Evolutionary conservation across 2,113 vertebrate genomes (phyloP), one percentile per base, ranked within the genome.

Genomic region (Anolis sagrei): DNA sequence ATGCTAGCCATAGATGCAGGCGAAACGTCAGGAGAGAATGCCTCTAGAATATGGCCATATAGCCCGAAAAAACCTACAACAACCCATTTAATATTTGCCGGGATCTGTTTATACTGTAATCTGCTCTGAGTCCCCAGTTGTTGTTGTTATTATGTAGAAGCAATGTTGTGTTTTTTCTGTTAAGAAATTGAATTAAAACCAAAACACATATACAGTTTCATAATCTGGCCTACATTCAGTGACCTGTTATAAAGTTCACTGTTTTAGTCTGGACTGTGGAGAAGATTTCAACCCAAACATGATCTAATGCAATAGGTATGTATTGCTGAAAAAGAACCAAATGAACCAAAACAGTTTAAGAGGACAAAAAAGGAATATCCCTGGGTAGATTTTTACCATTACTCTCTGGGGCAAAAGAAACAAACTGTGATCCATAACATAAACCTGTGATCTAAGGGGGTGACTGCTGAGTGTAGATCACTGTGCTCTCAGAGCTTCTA

Each of bases 171-270:
- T 44, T 44, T 44, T 44, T 44, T 5, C 39, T 44, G 5, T 44
- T 44, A 44, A 44, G n/a, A n/a, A 44, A 44, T 44, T 44, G 39
- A 44, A 44, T 44, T 44, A 44, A 44, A 44, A 44, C 2, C 39
- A 58, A 70, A 9, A 73, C 32, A 73, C 34, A 9, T 39, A 21
- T 5, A n/a, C 5, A 3, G 51, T 34, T 49, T 83, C 83, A 73
- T 32, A 51, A 34, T 1, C 70, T 0, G 0, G 10, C 61, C 19
- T 64, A 72, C 4, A 74, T 66, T 11, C 72, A 81, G 32, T 7
- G 39, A 88, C 81, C 0, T 36, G 75, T n/a, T 92, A 7, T 83
- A n/a, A 90, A 10, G 39, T 89, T 92, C 89, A 82, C 89, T 87
- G 86, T 27, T 34, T 77, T 54, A 61, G 21, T 77, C n/a, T 76